phyloP scores from a whole-genome alignment of 2,113 vertebrate species.

The Prietella phreatophila region DNA sequence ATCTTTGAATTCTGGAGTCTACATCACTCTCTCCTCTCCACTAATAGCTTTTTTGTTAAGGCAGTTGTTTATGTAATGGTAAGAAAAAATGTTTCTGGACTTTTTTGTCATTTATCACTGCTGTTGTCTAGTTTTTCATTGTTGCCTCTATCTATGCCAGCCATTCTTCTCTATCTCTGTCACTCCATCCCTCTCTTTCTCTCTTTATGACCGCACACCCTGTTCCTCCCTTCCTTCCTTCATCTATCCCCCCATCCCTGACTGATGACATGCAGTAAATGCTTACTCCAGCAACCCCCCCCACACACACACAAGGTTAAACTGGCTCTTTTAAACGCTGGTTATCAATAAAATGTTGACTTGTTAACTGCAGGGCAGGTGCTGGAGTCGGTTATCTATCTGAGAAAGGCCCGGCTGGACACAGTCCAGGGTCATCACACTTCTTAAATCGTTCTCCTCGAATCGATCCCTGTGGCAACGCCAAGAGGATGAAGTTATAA shows the following conservation, averaged over 20 bases:
- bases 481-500: slow-evolving; percentile 67
- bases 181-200: slow-evolving; percentile 1
- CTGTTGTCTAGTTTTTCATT: slow-evolving; percentile 21
- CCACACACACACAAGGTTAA: slow-evolving; percentile 59
- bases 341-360: slow-evolving; percentile 69
- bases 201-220: slow-evolving; percentile 14
- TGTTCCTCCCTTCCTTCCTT: not conserved
- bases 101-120: slow-evolving; percentile 28
- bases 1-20: too few species aligned
- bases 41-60: not conserved
- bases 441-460: slow-evolving; percentile 52
- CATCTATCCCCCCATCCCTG: slow-evolving; percentile 24
- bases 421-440: not conserved
- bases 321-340: slow-evolving; percentile 66
- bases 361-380: slow-evolving; percentile 53
- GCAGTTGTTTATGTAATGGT: not conserved
- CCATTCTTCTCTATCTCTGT: slow-evolving; percentile 18
- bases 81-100: not conserved
- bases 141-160: slow-evolving; percentile 7
- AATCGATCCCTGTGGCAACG: slow-evolving; percentile 65
- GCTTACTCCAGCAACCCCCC: slow-evolving; percentile 57
- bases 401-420: slow-evolving; percentile 39
- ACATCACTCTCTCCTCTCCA: too few species aligned
- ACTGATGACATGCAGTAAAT: slow-evolving; percentile 61
- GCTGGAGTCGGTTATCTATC: slow-evolving; percentile 58